Base-by-base conservation (phyloP, 2,113 vertebrate species). In the Madoqua kirkii region DNA sequence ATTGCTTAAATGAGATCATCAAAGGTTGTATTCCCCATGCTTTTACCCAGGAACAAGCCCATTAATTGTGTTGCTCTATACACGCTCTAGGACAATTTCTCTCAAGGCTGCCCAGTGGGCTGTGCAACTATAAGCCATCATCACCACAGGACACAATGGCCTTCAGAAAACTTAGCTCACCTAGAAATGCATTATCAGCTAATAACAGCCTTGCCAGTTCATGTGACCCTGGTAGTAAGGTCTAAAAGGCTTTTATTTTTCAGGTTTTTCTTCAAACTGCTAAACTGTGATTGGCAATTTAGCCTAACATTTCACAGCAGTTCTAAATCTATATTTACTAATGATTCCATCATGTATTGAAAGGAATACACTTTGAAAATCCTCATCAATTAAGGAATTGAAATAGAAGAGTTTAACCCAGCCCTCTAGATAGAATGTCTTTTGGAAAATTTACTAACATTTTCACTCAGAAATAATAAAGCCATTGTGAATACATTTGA, bases 281-380 rank as follows among this genome's bases (percentile, higher is more conserved):
- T 98, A 64, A 97, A 96, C 92, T 87, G 90, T 96, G 93, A 60
- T 3, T 97, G 96, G 83, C 92, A 96, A 88, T 93, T 98, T 97
- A 98, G 95, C 85, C 86, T 91, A 97, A 97, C 97, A 97, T 98
- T 97, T 97, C 96, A 97, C 91, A 98, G 98, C 96, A 98, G 76
- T 91, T 97, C 85, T 89, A 98, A 99, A 98, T 97, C 96, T 89
- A 92, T 96, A 96, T 92, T 96, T 93, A 90, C 95, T 98, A 98
- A 98, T 85, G 96, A 98, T 98, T 90, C 93, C n/a, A 94, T 93
- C 29, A 3, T 84, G 40, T 21, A 33, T 54, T 93, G 93, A 89
- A 98, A 98, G 89, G 87, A 97, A 97, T 50, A 90, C 76, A 78
- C 59, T 97, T 97, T 97, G 50, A 21, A 94, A 95, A 91, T 71